These are phyloP conservation scores for Hippolais icterina DNA, from an alignment of 2,113 vertebrate species.

Conservation along the genomic window DNA sequence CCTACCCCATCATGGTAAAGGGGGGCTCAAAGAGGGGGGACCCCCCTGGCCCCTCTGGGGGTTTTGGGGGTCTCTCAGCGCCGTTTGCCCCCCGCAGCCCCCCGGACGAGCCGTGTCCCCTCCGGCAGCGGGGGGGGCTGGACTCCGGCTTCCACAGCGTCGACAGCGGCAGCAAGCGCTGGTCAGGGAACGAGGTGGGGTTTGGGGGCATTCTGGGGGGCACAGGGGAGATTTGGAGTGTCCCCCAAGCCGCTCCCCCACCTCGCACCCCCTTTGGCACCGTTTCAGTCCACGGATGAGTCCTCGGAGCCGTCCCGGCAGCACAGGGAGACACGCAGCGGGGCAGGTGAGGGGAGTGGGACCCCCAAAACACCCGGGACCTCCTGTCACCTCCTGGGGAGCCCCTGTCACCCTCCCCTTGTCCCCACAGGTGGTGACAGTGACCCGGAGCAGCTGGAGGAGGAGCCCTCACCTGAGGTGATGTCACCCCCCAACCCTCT, in stretches of 20 bases:
- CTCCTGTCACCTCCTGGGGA: too few species aligned
- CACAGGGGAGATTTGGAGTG: background rate
- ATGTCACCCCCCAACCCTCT: background rate
- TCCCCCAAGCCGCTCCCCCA: too few species aligned
- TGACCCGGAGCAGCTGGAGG: background rate
- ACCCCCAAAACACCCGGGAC: background rate
- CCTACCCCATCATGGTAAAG: background rate
- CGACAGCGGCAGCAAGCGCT: background rate
- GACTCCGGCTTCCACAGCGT: background rate
- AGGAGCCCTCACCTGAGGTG: background rate
- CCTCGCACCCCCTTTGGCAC: background rate
- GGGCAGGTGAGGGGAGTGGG: background rate
- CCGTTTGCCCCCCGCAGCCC: background rate
- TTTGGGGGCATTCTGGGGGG: too few species aligned
- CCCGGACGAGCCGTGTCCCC: background rate
- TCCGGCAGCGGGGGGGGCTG: background rate
- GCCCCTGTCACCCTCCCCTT: background rate
- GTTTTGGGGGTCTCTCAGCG: background rate
- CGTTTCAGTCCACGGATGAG: background rate
- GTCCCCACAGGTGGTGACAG: background rate
- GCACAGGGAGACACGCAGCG: background rate
- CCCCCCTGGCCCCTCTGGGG: too few species aligned
- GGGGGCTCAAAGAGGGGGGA: background rate
- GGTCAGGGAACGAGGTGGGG: background rate
- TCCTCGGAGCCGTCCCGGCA: background rate